Evolutionary conservation across 2,113 vertebrate species (phyloP), one percentile per base, ranked within the genome.

Genomic region (Piaya cayana): DNA sequence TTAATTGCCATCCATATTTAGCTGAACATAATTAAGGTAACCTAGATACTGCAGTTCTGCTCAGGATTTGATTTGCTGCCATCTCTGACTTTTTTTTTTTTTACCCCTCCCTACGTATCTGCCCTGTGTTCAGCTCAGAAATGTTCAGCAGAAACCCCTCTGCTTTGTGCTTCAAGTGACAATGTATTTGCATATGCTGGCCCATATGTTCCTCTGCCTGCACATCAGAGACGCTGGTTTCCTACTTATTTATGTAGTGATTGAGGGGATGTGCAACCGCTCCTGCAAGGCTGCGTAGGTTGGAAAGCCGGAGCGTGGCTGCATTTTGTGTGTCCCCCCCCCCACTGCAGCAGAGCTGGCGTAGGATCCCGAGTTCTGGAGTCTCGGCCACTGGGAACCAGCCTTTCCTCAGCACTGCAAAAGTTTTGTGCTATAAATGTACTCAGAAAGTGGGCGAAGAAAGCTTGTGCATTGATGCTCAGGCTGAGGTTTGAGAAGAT

Each of bases 1-100:
- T 96, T 95, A 95, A 88, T 65, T 90, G 47, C 56, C 62, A 75
- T 89, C 92, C 64, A 15, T 82, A 95, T 96, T 96, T 95, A 97
- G 95, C 93, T 3, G 68, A 43, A 47, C 69, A 23, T 80, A 42
- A 92, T 91, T 81, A 82, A 94, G 82, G 96, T 96, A 92, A 96
- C 95, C 96, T 86, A 91, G 97, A 95, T 83, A 95, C 93, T 2
- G 52, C 59, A 6, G 81, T 80, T 81, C 93, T 71, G 7, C 58
- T 68, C 86, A 68, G 29, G 53, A 47, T 39, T 88, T 93, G 88
- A 83, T 94, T 92, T 25, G 84, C 81, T 30, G 64, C 95, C 81
- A 36, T 53, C 30, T 52, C 43, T 80, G 58, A 20, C 55, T 50
- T 32, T 42, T n/a, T 80, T 27, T 53, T 45, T 43, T 39, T n/a